phyloP scores from a whole-genome alignment of 1,140 invertebrate genomes.

The Macrocentrus cingulum region DNA sequence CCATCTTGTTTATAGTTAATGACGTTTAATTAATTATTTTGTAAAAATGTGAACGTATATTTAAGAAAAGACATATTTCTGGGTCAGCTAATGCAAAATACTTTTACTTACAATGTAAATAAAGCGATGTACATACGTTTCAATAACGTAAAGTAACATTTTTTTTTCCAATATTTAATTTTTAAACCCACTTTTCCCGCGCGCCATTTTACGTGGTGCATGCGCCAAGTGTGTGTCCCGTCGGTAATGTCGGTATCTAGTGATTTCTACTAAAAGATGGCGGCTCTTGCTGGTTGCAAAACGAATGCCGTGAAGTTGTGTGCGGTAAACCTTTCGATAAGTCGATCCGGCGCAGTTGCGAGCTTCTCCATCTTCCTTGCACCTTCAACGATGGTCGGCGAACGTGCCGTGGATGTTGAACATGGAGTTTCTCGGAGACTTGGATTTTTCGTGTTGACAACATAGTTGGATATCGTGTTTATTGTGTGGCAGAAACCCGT shows the following conservation, averaged over 20 bases:
- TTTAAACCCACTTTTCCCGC: too few species aligned
- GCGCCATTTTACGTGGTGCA: too few species aligned
- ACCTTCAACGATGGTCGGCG: constrained; percentile 42
- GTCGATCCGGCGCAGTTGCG: neutral
- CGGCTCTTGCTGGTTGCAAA: neutral
- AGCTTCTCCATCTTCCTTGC: neutral
- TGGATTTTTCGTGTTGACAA: constrained; percentile 38
- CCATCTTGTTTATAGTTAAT: too few species aligned
- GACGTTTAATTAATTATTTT: too few species aligned
- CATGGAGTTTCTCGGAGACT: constrained; percentile 39
- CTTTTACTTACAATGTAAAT: constrained; percentile 37
- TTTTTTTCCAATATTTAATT: neutral
- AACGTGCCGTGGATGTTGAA: constrained; percentile 45
- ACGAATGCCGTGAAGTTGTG: neutral
- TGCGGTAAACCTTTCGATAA: neutral
- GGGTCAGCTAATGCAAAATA: neutral
- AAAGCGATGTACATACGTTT: constrained; percentile 41
- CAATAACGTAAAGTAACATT: neutral
- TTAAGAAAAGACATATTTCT: neutral
- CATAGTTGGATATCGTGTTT: neutral
- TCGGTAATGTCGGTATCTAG: neutral
- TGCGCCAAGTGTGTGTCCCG: too few species aligned
- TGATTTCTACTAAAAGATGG: neutral
- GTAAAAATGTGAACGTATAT: too few species aligned
- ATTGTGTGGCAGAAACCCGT: neutral